Percentiles rank a stretch among this genome's conserved stretches.
Conservation (phyloP, 2,888 invertebrate species). For the Meandrusa payeni region DNA sequence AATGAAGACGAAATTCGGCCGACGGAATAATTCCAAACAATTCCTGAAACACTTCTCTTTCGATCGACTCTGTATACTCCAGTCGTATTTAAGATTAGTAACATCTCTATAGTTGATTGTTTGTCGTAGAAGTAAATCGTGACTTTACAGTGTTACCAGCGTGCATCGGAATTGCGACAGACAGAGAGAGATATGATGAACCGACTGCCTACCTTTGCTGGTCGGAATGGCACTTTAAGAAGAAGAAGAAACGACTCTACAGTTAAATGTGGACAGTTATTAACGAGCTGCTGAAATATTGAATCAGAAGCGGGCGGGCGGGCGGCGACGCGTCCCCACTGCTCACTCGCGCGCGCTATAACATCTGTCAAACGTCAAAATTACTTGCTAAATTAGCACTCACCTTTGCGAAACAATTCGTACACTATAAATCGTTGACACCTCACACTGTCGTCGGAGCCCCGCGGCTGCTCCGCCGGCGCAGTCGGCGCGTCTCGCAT, state of each 20-base stretch:
- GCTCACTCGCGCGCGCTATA: slow-evolving; percentile 6
- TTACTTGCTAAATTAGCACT: slow-evolving; percentile 36
- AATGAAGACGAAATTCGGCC: no score
- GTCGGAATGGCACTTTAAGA: no score
- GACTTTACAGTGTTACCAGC: no score
- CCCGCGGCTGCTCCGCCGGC: slow-evolving; percentile 30
- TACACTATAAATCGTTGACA: slow-evolving; percentile 57
- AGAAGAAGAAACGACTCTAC: background rate
- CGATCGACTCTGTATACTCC: no score
- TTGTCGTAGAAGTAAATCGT: no score
- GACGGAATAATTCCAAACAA: no score
- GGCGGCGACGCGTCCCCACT: slow-evolving; percentile 7
- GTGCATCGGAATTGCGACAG: background rate
- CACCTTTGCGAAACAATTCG: slow-evolving; percentile 66
- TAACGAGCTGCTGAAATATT: slow-evolving; percentile 10
- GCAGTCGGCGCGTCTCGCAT: slow-evolving; percentile 24
- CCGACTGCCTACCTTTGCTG: no score
- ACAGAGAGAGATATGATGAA: no score
- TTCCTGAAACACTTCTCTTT: no score
- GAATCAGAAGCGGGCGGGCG: background rate
- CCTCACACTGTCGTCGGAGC: slow-evolving; percentile 48
- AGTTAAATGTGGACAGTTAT: background rate
- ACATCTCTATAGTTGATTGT: no score
- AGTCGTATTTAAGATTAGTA: no score
- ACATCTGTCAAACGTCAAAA: slow-evolving; percentile 19